These are phyloP conservation scores for Opisthograptis luteolata DNA, from an alignment of 2,888 invertebrate species.

Conservation along the genomic window DNA sequence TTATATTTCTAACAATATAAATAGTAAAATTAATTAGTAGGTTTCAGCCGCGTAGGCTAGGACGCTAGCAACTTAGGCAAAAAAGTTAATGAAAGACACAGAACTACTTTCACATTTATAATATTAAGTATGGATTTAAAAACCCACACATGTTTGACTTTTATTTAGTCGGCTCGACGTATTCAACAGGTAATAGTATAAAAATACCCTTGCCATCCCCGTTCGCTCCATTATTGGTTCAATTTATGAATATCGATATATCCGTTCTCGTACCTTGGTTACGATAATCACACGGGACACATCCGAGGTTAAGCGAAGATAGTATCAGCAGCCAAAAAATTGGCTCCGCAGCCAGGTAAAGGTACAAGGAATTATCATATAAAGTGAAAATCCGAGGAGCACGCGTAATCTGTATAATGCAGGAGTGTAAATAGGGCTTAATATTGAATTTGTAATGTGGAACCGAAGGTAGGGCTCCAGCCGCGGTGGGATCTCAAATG, in stretches of 20 bases:
- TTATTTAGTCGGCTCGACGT: too few relatives aligned
- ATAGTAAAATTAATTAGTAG: too few relatives aligned
- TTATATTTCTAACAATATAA: too few relatives aligned
- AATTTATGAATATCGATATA: neutral
- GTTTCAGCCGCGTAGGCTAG: too few relatives aligned
- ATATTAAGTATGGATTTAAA: too few relatives aligned
- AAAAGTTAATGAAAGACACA: too few relatives aligned
- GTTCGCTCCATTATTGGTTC: too few relatives aligned
- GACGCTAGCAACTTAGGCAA: too few relatives aligned
- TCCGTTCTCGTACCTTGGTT: neutral
- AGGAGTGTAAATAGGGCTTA: conserved; percentile 24
- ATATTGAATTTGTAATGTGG: conserved; percentile 23
- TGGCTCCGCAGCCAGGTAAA: conserved; percentile 17
- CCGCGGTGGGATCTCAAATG: conserved; percentile 17
- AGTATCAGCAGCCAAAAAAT: conserved; percentile 19
- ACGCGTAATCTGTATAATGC: conserved; percentile 49
- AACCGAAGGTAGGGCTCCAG: conserved; percentile 3
- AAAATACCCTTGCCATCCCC: too few relatives aligned
- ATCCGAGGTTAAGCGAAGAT: conserved; percentile 12
- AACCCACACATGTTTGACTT: too few relatives aligned
- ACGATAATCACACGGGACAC: conserved; percentile 14
- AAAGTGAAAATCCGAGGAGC: conserved; percentile 52
- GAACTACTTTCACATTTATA: too few relatives aligned
- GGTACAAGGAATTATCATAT: conserved; percentile 50
- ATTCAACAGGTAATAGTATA: too few relatives aligned